Evolutionary conservation across 1,140 invertebrate genomes (phyloP), one percentile per base, ranked within the genome.

Genomic region (Cotesia vestalis): DNA sequence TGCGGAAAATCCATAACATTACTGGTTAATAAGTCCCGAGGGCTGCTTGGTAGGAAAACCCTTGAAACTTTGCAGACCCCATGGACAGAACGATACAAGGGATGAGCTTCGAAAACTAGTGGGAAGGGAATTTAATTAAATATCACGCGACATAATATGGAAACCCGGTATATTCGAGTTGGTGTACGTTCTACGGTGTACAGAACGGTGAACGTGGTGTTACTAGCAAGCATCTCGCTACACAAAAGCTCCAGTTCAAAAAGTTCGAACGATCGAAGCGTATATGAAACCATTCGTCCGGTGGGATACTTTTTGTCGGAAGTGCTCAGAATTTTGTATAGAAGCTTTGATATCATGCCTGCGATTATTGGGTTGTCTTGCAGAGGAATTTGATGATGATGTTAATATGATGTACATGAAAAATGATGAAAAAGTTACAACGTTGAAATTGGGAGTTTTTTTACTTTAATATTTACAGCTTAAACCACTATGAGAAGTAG

Each of bases 111-210:
- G 69, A 69, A 40, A 70, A 69, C 57, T 63, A 51, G 14, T 27
- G 36, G 71, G 35, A 40, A 61, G 72, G 69, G 73, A 81, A 76
- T 83, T 83, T 82, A 83, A 83, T 82, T 83, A 83, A 83, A 83
- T 83, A 82, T 82, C 79, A 77, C 74, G 73, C 78, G 78, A 81
- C 80, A 79, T 77, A 79, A 80, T 78, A 79, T 77, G 76, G 77
- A 55, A 63, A 69, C 66, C 57, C 5, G 38, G 67, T 38, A 17
- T 51, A 61, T 4, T 46, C 51, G 9, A 36, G 8, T 17, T 17
- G 59, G 27, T 27, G 27, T 27, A 27, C 27, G 27, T 27, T 27
- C 1, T 27, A 27, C 27, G 61, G 17, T 14, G 51, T 53, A 38
- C 27, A 27, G 27, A 27, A 27, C 17, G 8, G 64, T 73, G 59